Base-by-base conservation (phyloP, 2,113 vertebrate species). In the Oplegnathus fasciatus region DNA sequence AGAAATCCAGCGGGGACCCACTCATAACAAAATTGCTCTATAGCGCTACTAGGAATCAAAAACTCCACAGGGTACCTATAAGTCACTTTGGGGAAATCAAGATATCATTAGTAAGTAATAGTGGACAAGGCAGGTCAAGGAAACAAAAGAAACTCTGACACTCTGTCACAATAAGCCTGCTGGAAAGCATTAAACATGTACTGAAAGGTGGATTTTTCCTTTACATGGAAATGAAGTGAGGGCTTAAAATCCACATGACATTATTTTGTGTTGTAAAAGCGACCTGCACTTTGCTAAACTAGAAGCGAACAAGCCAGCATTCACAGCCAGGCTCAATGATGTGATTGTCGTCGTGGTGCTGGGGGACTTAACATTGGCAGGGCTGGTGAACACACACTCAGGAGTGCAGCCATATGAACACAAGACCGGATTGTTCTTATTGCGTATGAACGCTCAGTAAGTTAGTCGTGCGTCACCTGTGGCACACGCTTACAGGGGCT, bases 251-350 rank as follows among this genome's bases (percentile, higher is more conserved):
- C 71, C 17, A 67, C 20, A 34, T 62, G 52, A 57, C 48, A 70
- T 75, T 69, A 72, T 68, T 69, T 68, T 46, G 34, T 4, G 40
- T 72, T 78, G 77, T 84, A 76, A 82, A 87, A 75, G 42, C 46
- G 34, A 75, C 57, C 50, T 57, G 64, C 57, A 70, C 67, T 30
- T 48, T 48, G 11, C 26, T 54, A 60, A 79, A 76, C 37, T 37
- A 15, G 24, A 62, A 57, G 26, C 0, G 40, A 78, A 88, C 78
- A 88, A 78, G 72, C 26, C 73, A 46, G 78, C 75, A 72, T 82
- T 89, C 50, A 88, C 34, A 76, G 42, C 24, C 58, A 40, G 57
- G 81, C 52, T 93, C 62, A 84, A 86, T 89, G 85, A 69, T 80
- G 60, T 57, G 85, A 82, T 76, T 85, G 78, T 89, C 75, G 78